Evolutionary conservation across 1,140 invertebrate genomes (phyloP), one percentile per base, ranked within the genome.

Genomic region (Drosophila yakuba): DNA sequence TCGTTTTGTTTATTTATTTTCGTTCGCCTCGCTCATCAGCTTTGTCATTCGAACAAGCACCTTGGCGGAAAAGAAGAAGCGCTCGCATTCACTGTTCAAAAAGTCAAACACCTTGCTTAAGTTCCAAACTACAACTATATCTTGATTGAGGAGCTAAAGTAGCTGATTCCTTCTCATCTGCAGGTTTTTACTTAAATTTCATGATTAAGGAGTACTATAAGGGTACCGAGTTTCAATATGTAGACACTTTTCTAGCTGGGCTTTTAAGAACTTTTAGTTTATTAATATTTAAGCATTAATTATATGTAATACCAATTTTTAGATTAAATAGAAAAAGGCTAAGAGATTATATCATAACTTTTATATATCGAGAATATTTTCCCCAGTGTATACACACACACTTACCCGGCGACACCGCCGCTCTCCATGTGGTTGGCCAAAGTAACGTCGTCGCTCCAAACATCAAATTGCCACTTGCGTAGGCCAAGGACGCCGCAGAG

Each of bases 381-480:
- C 38, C 0, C 20, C 4, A 72, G 47, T 55, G 69, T 10, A 54
- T 14, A 1, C 0, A 36, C n/a, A 25, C 55, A 25, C 57, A 93
- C 94, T 95, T 93, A 98, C 97, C 98, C 98, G 10, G 98, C 97
- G 50, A 98, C 94, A 54, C 98, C 98, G 14, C 97, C 97, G 44
- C 97, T 97, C 93, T 99, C 98, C 98, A 99, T 98, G 88, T 98
- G 96, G 94, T 99, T 99, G 51, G 98, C 98, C 5, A 99, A 94
- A 17, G 97, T 98, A 85, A 99, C 98, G 93, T 99, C 98, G 93
- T 98, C 97, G 78, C 97, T 98, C 98, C 98, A 99, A 39, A 99
- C 97, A 93, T 99, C 98, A 93, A 98, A 99, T 94, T 99, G 98
- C 98, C 98, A 99, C 93, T 99, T 99, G 54, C 97, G 94, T 7